A percentile compares a stretch with the other conserved stretches of the same genome.
Conservation (phyloP, 1,140 invertebrate genomes). For the Armadillidium nasatum region DNA sequence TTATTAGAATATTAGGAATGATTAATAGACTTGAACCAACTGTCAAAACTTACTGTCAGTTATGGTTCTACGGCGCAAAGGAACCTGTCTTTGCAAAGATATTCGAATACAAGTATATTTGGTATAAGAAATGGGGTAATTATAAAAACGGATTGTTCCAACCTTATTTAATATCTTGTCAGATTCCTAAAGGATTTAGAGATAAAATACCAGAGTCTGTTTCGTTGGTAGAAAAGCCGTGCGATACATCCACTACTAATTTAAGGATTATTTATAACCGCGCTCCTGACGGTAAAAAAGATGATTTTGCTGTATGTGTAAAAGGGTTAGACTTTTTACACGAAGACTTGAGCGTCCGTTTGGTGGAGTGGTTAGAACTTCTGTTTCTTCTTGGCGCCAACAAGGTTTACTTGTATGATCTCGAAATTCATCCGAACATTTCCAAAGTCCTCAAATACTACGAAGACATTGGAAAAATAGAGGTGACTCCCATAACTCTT, state of each 20-base stretch:
- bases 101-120: conserved; percentile 87
- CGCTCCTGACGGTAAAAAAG: conserved; percentile 54
- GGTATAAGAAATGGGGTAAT: conserved; percentile 91
- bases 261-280: conserved; percentile 77
- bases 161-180: conserved; percentile 83
- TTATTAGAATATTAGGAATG: conserved; percentile 81
- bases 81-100: conserved; percentile 69
- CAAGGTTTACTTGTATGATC: conserved; percentile 87
- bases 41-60: conserved; percentile 75
- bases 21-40: conserved; percentile 80
- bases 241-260: conserved; percentile 55
- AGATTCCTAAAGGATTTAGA: conserved; percentile 57
- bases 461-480: conserved; percentile 65
- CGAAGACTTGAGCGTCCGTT: conserved; percentile 78
- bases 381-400: conserved; percentile 79
- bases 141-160: conserved; percentile 87
- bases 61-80: conserved; percentile 81
- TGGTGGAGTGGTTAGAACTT: conserved; percentile 94
- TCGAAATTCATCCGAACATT: conserved; percentile 86
- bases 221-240: conserved; percentile 76
- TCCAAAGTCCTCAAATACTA: conserved; percentile 81
- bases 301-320: conserved; percentile 88
- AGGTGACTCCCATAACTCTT: conserved; percentile 78
- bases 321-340: conserved; percentile 88
- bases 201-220: conserved; percentile 71